Evolutionary conservation across 2,797 vertebrate genomes (phyloP), one percentile per base, ranked within the genome.

Genomic region (Pantherophis vulpinus): DNA sequence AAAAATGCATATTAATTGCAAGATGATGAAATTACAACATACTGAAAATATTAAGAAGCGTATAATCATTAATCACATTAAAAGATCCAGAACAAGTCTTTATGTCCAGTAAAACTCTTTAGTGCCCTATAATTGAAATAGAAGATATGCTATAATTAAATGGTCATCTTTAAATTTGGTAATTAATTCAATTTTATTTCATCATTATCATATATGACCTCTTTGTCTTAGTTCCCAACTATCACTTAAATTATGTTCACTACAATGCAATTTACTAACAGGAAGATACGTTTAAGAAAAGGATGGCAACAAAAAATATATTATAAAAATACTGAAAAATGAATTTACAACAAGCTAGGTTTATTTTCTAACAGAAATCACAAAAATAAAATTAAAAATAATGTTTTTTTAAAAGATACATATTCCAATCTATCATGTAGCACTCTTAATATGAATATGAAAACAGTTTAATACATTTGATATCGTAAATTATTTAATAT

Each of bases 211-310:
- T 94, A 94, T 79, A 94, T 94, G 37, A 89, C 94, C 51, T 93
- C 47, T 93, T 96, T 93, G 94, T 94, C 93, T 91, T 86, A 94
- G 94, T 92, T 86, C 91, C 89, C 0, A 13, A 60, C 1, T 91
- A 94, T 70, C 94, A 96, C 92, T 96, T 93, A 96, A 95, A 96
- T 93, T 88, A 95, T 74, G 25, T 91, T 95, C 70, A 93, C 93
- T 90, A 25, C 60, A 96, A 95, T 96, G 94, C 16, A 93, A 54
- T 42, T 91, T 95, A 97, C 96, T 94, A 95, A 95, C 74, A 94
- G 58, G 88, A 95, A 93, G 93, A 90, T 95, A 92, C 89, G 96
- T 95, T 95, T 95, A 95, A 95, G 94, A 94, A 92, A 86, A 92
- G 95, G n/a, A 94, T 92, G 59, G 94, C 93, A 94, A 93, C 54